Conservation (phyloP, 1,140 invertebrate genomes). For the Batillaria attramentaria region DNA sequence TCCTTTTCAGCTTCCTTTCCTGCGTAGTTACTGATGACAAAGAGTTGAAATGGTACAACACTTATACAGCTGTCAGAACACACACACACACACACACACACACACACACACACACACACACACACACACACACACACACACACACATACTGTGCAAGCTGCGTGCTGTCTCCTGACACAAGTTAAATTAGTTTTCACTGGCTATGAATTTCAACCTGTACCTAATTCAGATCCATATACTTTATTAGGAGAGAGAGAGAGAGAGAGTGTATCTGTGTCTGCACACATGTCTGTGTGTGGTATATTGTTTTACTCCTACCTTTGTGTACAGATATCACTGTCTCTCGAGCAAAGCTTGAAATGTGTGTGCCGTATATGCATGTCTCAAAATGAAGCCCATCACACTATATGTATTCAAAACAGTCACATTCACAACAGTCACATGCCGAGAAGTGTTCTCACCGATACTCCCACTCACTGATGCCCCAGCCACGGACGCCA, state of each 20-base stretch:
- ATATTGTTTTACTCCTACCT: no score
- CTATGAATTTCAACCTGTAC: no score
- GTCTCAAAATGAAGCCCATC: not conserved
- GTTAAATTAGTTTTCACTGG: no score
- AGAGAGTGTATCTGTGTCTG: no score
- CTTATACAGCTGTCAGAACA: no score
- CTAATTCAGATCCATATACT: no score
- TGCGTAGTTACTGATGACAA: slow-evolving; percentile 30
- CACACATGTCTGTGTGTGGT: no score
- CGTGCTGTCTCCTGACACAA: no score
- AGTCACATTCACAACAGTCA: not conserved
- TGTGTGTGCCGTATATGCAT: no score
- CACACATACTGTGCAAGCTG: not conserved
- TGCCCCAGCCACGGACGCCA: slow-evolving; percentile 78
- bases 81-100: not conserved
- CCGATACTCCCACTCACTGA: slow-evolving; percentile 81
- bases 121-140: not conserved
- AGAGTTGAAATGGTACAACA: not conserved
- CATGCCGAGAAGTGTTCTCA: slow-evolving; percentile 27
- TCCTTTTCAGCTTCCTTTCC: slow-evolving; percentile 40
- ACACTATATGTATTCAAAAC: not conserved
- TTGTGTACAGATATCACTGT: no score
- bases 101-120: not conserved
- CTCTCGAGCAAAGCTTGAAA: no score
- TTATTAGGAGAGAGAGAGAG: no score